Evolutionary conservation across 2,888 invertebrate species (phyloP).

Genomic region (Lithophane socia): DNA sequence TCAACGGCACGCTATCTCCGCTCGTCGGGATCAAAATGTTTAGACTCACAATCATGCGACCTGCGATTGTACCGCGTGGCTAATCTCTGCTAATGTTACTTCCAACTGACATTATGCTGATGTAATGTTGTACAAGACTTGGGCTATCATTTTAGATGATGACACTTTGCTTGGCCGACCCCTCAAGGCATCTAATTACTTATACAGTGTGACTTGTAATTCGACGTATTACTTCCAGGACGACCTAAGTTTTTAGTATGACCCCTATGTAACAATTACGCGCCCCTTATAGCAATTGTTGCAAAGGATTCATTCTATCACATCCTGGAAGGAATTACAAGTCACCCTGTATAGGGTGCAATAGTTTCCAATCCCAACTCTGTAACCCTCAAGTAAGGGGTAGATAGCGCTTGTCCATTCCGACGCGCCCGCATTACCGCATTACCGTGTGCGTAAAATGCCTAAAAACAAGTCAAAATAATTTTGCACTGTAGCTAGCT

Average conservation of each 20-base stretch:
- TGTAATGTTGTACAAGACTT: constrained; percentile 18
- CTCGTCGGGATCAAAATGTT: constrained; percentile 33
- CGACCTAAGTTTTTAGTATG: neutral
- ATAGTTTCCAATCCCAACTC: neutral
- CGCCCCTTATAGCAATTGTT: neutral
- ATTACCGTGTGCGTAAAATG: no score
- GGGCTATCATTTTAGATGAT: neutral
- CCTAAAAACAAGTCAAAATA: neutral
- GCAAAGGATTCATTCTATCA: neutral
- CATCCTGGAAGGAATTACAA: neutral
- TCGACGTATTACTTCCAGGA: neutral
- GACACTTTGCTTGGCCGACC: neutral
- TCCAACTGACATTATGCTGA: constrained; percentile 21
- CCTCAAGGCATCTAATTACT: neutral
- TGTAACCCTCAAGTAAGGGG: neutral
- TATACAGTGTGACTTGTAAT: neutral
- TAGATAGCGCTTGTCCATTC: no score
- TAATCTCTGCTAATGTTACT: constrained; percentile 24
- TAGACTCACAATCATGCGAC: constrained; percentile 45
- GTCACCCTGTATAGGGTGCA: neutral
- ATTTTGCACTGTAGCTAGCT: neutral
- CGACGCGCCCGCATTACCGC: no score
- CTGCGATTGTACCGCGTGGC: constrained; percentile 27
- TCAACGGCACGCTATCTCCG: constrained; percentile 57
- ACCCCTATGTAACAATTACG: neutral